Base-by-base conservation (phyloP, 2,888 invertebrate genomes). In the Cryptosula pallasiana region DNA sequence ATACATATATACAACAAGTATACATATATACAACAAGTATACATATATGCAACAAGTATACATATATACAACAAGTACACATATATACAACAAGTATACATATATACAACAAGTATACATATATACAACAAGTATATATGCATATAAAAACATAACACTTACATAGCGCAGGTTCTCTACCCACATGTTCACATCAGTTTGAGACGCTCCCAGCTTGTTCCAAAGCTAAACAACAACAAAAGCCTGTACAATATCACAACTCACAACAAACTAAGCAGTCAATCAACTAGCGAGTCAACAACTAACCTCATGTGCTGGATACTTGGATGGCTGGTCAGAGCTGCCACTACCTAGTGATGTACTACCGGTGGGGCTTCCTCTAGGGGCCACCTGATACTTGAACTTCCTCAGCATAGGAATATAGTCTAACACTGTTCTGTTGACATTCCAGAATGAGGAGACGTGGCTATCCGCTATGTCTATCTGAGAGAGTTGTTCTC, bases 141-240 rank as follows among this genome's bases (percentile, higher is more conserved):
- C n/a, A n/a, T n/a, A n/a, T n/a, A n/a, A n/a, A n/a, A n/a, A n/a
- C n/a, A n/a, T n/a, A 25, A 5, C n/a, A 69, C 74, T 70, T 71
- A 83, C 83, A 79, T 82, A 82, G 73, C 83, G 76, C 0, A 83
- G 76, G 73, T 78, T 79, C 75, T 83, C 82, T 71, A 77, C 80
- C 83, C 82, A 83, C 2, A 77, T 23, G 71, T 80, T 82, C 32
- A 82, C 73, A 27, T 79, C 78, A 74, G 80, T 79, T 74, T 79
- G 80, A 36, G 78, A 78, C 0, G 80, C 79, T 1, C 78, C 79
- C 32, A 79, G 76, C 57, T 78, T 79, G 27, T 74, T 75, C 82
- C 82, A 82, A 0, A 81, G 80, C 82, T 82, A 73, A 9, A 76
- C 35, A 29, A 35, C 55, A 69, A n/a, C n/a, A n/a, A n/a, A n/a